A percentile compares a stretch with the other conserved stretches of the same genome.
Conservation (phyloP, 2,113 vertebrate species). For the Mixornis gularis region DNA sequence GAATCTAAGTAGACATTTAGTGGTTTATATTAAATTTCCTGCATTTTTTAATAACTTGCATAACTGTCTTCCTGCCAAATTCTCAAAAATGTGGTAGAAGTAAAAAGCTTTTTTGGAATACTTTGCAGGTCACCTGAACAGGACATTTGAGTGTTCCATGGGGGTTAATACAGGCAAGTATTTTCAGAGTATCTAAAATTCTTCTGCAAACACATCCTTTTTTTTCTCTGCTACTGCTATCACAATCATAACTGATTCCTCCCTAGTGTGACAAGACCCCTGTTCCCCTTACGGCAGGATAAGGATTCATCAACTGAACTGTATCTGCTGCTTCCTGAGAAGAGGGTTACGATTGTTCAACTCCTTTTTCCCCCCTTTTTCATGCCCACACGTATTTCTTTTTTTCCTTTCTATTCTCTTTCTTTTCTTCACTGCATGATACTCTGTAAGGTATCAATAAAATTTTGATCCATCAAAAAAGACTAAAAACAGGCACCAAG, state of each 20-base stretch:
- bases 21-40: background rate
- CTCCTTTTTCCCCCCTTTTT: fast-evolving
- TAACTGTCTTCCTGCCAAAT: background rate
- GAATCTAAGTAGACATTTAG: background rate
- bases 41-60: background rate
- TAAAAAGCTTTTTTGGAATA: background rate
- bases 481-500: background rate
- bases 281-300: background rate
- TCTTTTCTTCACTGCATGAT: background rate
- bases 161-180: background rate
- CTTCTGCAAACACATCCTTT: background rate
- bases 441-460: background rate
- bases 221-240: background rate
- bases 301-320: background rate
- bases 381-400: background rate
- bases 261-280: background rate
- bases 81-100: background rate
- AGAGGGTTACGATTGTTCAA: background rate
- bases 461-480: background rate
- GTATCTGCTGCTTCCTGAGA: background rate
- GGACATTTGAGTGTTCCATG: background rate
- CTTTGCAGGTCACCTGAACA: background rate
- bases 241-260: background rate
- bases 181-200: background rate
- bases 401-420: background rate